phyloP scores from a whole-genome alignment of 2,113 vertebrate species.

The Maccullochella peelii region DNA sequence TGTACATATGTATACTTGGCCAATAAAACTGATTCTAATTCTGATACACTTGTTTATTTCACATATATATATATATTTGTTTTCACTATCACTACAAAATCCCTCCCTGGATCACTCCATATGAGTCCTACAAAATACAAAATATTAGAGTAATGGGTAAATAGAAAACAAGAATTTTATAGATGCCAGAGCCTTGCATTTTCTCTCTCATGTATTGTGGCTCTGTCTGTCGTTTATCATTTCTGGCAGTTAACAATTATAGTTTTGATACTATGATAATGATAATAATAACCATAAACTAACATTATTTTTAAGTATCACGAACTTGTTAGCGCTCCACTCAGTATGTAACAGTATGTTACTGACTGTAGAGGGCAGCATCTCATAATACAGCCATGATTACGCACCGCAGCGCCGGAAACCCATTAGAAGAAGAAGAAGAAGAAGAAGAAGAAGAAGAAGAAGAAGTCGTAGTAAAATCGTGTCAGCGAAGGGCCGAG shows the following conservation, averaged over 20 bases:
- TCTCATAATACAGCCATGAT: not conserved
- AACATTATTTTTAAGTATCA: too few species aligned
- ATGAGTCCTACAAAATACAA: not conserved
- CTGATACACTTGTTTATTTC: not conserved
- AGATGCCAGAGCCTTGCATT: too few species aligned
- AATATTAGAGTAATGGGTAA: too few species aligned
- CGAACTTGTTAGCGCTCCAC: too few species aligned
- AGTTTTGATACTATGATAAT: too few species aligned
- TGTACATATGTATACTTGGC: too few species aligned
- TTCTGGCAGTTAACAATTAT: too few species aligned
- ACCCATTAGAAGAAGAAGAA: constrained; percentile 10
- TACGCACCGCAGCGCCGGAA: not conserved
- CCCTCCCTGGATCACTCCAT: not conserved
- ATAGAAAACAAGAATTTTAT: not conserved
- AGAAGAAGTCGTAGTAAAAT: constrained; percentile 5
- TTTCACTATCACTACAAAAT: not conserved
- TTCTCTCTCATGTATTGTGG: not conserved
- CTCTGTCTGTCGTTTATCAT: too few species aligned
- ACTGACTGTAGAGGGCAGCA: constrained; percentile 53
- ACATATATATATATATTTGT: too few species aligned
- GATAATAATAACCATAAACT: too few species aligned
- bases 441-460: constrained; percentile 6
- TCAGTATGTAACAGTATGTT: too few species aligned
- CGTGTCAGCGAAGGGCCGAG: not conserved
- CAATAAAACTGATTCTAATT: too few species aligned